Conservation (phyloP, 1,140 invertebrate species). For the Lordiphosa collinella region DNA sequence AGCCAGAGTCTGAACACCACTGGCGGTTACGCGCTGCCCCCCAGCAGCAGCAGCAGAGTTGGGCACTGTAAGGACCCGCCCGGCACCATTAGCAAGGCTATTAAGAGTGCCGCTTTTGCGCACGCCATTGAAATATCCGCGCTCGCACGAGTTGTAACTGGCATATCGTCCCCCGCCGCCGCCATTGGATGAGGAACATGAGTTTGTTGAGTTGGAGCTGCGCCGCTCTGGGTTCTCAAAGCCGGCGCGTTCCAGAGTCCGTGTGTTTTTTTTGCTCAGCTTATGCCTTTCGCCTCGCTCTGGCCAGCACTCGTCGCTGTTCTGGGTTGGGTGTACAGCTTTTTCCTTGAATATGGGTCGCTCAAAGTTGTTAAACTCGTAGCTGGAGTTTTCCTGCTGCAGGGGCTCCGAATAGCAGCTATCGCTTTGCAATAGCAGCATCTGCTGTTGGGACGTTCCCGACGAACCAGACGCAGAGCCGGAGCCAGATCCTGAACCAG, state of each 20-base stretch:
- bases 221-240: conserved; percentile 65
- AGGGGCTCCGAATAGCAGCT: conserved; percentile 76
- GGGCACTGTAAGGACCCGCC: conserved; percentile 19
- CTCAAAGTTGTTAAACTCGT: conserved; percentile 78
- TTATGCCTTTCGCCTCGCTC: conserved; percentile 27
- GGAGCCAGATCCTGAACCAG: conserved; percentile 28
- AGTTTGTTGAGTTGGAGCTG: conserved; percentile 73
- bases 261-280: conserved; percentile 25
- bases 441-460: conserved; percentile 55
- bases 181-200: conserved; percentile 47
- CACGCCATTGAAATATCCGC: conserved; percentile 52
- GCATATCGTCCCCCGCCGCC: conserved; percentile 35
- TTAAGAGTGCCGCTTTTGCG: conserved; percentile 73
- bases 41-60: conserved; percentile 4
- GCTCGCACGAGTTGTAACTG: conserved; percentile 72
- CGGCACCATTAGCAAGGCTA: conserved; percentile 45
- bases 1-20: conserved; percentile 40
- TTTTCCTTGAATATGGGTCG: conserved; percentile 60
- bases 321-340: conserved; percentile 9
- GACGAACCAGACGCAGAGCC: conserved; percentile 37
- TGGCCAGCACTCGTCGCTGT: conserved; percentile 43
- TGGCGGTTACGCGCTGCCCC: conserved; percentile 13
- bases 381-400: conserved; percentile 52
- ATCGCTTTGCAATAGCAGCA: conserved; percentile 59
- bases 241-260: conserved; percentile 36